Conservation (phyloP, 2,113 vertebrate genomes). For the Carassius gibelio region DNA sequence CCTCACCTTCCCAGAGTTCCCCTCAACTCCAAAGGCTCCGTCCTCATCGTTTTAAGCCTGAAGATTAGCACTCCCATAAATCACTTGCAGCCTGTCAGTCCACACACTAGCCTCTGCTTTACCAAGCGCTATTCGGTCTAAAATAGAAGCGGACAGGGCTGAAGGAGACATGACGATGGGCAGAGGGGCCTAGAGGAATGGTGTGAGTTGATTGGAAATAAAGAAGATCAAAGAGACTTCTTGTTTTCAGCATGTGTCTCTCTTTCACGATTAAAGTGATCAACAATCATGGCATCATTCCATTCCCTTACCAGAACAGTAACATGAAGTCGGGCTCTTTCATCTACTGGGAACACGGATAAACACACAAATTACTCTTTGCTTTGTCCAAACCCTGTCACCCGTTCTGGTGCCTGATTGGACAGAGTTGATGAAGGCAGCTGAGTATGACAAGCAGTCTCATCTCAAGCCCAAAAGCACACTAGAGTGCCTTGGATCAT, state of each 20-base stretch:
- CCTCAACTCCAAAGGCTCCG: constrained; percentile 21
- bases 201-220: constrained; percentile 48
- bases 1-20: constrained; percentile 25
- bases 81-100: constrained; percentile 37
- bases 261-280: constrained; percentile 23
- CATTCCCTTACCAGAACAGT: neutral
- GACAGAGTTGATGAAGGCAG: constrained; percentile 27
- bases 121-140: constrained; percentile 23
- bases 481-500: constrained; percentile 44
- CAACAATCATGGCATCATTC: constrained; percentile 6
- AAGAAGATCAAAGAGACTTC: constrained; percentile 59
- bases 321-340: neutral
- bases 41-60: constrained; percentile 20
- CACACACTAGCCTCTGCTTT: neutral
- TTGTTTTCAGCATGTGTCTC: constrained; percentile 44
- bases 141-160: constrained; percentile 52
- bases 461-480: constrained; percentile 38
- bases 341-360: neutral
- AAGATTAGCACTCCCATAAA: constrained; percentile 43
- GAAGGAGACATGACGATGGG: constrained; percentile 28
- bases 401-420: neutral
- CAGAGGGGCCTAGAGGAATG: constrained; percentile 47
- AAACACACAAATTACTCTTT: neutral
- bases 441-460: constrained; percentile 40
- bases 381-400: neutral